These are phyloP conservation scores for Trogon surrucura DNA, from an alignment of 2,113 vertebrate species.

Conservation along the genomic window DNA sequence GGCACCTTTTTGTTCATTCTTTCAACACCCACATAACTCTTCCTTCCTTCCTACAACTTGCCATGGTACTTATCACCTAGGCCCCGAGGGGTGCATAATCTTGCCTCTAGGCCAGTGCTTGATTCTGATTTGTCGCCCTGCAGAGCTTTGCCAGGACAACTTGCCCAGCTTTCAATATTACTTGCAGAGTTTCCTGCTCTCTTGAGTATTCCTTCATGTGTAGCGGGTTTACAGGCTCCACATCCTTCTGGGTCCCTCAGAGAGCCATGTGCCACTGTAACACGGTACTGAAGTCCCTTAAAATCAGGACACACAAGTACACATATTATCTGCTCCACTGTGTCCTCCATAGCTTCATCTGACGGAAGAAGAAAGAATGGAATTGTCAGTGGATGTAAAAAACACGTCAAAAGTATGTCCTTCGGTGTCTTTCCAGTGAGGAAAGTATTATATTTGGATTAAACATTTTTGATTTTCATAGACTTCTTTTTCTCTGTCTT, in stretches of 20 bases:
- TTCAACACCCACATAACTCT: background rate
- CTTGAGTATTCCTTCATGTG: background rate
- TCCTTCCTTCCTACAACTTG: background rate
- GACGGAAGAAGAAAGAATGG: background rate
- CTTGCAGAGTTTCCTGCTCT: background rate
- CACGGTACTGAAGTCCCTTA: accelerated
- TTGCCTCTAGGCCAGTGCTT: background rate
- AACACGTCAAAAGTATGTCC: background rate
- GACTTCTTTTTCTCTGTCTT: conserved; percentile 18
- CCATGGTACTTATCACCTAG: background rate
- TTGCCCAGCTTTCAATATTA: background rate
- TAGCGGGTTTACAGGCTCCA: background rate
- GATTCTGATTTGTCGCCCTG: background rate
- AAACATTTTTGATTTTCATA: conserved; percentile 5
- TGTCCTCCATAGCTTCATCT: background rate
- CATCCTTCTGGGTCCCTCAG: background rate
- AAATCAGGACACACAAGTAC: background rate
- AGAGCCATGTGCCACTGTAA: background rate
- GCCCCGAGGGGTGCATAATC: background rate
- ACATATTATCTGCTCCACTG: background rate
- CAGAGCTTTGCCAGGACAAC: background rate
- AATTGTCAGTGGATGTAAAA: background rate
- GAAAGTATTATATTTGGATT: background rate
- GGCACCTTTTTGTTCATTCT: background rate
- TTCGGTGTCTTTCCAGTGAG: background rate